phyloP scores from a whole-genome alignment of 2,888 invertebrate species.

The Spodoptera exigua region DNA sequence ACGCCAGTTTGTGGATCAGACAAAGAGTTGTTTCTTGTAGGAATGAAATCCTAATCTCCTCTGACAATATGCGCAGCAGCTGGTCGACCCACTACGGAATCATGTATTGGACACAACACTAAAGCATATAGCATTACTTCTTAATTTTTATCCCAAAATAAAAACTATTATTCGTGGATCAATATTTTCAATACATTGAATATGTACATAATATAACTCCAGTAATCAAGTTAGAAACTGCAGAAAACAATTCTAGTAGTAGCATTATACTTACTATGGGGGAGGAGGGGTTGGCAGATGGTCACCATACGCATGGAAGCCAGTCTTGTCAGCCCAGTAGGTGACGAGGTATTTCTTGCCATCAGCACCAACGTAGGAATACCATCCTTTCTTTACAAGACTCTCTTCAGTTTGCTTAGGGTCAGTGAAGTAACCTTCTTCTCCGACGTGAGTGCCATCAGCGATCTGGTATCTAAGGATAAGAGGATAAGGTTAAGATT shows the following conservation, averaged over 20 bases:
- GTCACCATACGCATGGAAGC: slow-evolving; percentile 83
- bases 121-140: too few relatives aligned
- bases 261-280: slow-evolving; percentile 76
- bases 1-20: too few relatives aligned
- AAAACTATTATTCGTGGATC: too few relatives aligned
- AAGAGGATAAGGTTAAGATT: neutral
- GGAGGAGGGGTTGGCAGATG: slow-evolving; percentile 84
- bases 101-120: too few relatives aligned
- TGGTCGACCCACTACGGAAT: too few relatives aligned
- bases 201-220: too few relatives aligned
- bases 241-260: neutral
- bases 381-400: slow-evolving; percentile 85
- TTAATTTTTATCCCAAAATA: too few relatives aligned
- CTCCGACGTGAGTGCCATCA: slow-evolving; percentile 84
- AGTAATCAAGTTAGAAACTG: too few relatives aligned
- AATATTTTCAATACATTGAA: too few relatives aligned
- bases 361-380: slow-evolving; percentile 79
- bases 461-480: slow-evolving; percentile 78
- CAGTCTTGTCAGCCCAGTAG: slow-evolving; percentile 84
- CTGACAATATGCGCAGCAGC: too few relatives aligned
- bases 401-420: slow-evolving; percentile 77
- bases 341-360: slow-evolving; percentile 83
- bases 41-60: too few relatives aligned
- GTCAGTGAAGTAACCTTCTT: slow-evolving; percentile 81
- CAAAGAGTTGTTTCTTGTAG: too few relatives aligned